These are phyloP conservation scores for Capra hircus DNA, from an alignment of 2,113 vertebrate species.

Conservation along the genomic window DNA sequence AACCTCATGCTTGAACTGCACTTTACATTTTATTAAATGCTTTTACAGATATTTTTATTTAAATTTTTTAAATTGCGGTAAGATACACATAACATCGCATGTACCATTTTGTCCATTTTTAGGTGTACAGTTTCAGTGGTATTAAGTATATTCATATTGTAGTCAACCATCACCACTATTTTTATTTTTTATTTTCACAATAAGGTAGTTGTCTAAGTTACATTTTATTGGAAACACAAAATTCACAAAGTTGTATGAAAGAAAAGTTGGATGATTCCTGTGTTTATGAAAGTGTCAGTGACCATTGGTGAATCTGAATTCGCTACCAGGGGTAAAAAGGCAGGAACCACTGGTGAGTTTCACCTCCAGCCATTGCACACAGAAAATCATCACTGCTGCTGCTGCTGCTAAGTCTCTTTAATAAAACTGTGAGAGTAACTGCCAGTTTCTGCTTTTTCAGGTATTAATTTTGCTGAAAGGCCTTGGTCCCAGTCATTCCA, in stretches of 20 bases:
- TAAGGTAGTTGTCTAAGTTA: neutral
- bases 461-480: neutral
- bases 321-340: neutral
- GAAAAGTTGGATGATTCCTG: neutral
- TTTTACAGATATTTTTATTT: neutral
- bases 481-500: neutral
- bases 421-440: neutral
- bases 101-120: neutral
- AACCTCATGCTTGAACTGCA: neutral
- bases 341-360: neutral
- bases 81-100: neutral
- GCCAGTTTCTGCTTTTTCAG: neutral
- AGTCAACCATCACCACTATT: neutral
- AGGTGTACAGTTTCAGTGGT: neutral
- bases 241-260: neutral
- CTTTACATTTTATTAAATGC: neutral
- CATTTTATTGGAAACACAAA: neutral
- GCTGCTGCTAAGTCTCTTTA: neutral
- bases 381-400: no score
- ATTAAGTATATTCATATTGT: neutral
- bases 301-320: neutral
- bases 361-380: neutral
- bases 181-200: neutral
- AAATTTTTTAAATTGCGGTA: neutral
- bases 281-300: neutral